These are phyloP conservation scores for Chelonus insularis DNA, from an alignment of 1,140 invertebrate species.

Conservation along the genomic window DNA sequence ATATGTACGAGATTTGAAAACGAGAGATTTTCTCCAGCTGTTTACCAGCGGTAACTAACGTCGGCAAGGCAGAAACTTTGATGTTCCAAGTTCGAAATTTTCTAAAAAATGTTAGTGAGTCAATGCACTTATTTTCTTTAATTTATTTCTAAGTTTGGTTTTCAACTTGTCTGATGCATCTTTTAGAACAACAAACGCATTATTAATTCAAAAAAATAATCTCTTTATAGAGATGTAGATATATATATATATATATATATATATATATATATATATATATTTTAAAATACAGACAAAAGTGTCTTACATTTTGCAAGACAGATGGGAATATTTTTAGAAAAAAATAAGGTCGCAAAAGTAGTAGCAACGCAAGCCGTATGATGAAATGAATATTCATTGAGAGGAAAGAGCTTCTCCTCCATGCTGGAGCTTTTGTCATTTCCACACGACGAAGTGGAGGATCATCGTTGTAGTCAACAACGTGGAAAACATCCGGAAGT, in stretches of 20 bases:
- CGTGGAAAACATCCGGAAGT: constrained; percentile 32
- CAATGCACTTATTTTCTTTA: too few species aligned
- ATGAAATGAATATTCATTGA: constrained; percentile 57
- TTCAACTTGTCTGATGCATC: too few species aligned
- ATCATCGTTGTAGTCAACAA: constrained; percentile 48
- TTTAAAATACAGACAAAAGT: too few species aligned
- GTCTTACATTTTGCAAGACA: not conserved
- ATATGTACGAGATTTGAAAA: too few species aligned
- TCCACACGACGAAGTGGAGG: constrained; percentile 33
- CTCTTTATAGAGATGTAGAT: too few species aligned
- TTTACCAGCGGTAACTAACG: not conserved
- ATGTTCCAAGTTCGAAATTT: not conserved
- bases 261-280: too few species aligned
- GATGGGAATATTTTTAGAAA: constrained; percentile 9
- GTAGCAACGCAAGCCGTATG: constrained; percentile 36
- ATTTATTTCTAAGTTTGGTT: not conserved
- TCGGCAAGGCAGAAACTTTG: constrained; percentile 3
- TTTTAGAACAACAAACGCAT: too few species aligned
- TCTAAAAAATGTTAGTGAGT: not conserved
- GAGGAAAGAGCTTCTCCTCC: constrained; percentile 40
- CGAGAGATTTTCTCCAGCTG: too few species aligned
- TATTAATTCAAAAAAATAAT: too few species aligned
- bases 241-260: too few species aligned
- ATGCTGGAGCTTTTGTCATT: constrained; percentile 18
- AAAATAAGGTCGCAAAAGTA: constrained; percentile 50